phyloP scores from a whole-genome alignment of 2,888 invertebrate genomes.

The Drosophila neotestacea region DNA sequence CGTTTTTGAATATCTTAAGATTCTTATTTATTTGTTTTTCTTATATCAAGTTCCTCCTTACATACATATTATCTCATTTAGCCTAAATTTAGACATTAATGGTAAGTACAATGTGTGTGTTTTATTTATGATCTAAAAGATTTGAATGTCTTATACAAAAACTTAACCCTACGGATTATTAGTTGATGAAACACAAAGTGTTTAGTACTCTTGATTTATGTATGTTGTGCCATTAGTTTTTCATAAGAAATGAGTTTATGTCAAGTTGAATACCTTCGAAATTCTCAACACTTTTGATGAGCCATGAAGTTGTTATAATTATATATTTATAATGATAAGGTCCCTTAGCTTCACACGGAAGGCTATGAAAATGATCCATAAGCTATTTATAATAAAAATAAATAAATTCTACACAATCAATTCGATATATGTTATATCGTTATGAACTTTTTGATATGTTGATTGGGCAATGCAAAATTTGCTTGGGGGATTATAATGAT shows the following conservation, averaged over 20 bases:
- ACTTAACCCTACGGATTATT: conserved; percentile 51
- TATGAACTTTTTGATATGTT: conserved; percentile 6
- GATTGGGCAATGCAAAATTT: conserved; percentile 20
- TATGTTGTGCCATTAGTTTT: conserved; percentile 48
- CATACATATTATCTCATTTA: conserved; percentile 59
- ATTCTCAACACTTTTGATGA: conserved; percentile 31
- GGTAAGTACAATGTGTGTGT: conserved; percentile 58
- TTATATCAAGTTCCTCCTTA: conserved; percentile 45
- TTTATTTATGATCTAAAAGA: conserved; percentile 67
- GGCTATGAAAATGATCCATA: not conserved
- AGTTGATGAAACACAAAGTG: conserved; percentile 59
- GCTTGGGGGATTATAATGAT: conserved; percentile 16
- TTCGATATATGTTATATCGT: not conserved
- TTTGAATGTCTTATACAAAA: conserved; percentile 35
- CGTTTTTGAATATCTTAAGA: conserved; percentile 62
- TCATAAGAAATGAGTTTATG: conserved; percentile 38
- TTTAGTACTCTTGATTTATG: conserved; percentile 67
- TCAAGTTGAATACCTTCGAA: conserved; percentile 46
- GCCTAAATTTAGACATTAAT: conserved; percentile 57
- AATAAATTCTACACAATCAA: conserved; percentile 1
- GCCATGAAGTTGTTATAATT: conserved; percentile 10
- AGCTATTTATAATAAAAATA: not conserved
- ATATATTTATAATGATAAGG: not conserved
- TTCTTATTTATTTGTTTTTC: conserved; percentile 77
- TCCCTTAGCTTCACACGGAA: not conserved